These are phyloP conservation scores for Hephaestus fuliginosus DNA, from an alignment of 2,797 vertebrate genomes.

Conservation along the genomic window DNA sequence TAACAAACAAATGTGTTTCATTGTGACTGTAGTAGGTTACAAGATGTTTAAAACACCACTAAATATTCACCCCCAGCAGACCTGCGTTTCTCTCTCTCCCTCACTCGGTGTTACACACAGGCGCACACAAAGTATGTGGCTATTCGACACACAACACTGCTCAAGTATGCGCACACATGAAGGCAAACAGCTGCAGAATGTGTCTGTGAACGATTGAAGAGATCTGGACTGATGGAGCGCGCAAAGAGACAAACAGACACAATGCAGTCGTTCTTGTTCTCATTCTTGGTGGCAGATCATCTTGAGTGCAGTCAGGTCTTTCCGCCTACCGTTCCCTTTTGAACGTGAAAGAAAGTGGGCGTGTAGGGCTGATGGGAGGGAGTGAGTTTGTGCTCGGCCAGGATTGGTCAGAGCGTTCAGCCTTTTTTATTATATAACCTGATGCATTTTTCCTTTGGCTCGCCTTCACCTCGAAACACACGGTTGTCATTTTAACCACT, in stretches of 20 bases:
- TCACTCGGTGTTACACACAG: not conserved
- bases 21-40: not conserved
- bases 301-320: not conserved
- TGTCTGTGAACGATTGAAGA: not conserved
- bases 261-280: conserved; percentile 1
- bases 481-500: not conserved
- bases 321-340: not conserved
- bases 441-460: not conserved
- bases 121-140: not conserved
- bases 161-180: not conserved
- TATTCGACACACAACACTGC: not conserved
- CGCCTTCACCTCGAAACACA: not conserved
- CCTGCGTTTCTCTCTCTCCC: not conserved
- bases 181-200: not conserved
- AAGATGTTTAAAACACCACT: not conserved
- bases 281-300: not conserved
- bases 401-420: conserved; percentile 29
- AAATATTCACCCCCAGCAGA: not conserved
- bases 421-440: not conserved
- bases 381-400: conserved; percentile 14
- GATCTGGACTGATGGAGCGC: not conserved
- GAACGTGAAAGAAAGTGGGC: conserved; percentile 22
- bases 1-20: not conserved
- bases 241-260: not conserved
- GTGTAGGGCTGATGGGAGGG: conserved; percentile 34